These are phyloP conservation scores for Rhyzopertha dominica DNA, from an alignment of 1,140 invertebrate species.

Conservation along the genomic window DNA sequence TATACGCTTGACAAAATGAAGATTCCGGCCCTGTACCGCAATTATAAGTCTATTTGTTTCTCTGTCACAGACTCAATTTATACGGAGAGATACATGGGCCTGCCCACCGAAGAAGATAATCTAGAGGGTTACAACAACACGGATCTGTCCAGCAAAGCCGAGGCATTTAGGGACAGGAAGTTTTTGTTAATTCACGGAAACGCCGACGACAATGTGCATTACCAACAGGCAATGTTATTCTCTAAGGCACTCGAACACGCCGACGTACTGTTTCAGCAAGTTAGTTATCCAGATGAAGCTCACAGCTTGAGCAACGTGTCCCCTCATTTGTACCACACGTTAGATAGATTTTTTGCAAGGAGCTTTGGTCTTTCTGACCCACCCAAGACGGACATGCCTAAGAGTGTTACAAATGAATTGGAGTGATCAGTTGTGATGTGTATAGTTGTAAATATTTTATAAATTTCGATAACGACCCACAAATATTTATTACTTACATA, in stretches of 20 bases:
- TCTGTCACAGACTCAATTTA: constrained; percentile 82
- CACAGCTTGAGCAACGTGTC: constrained; percentile 72
- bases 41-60: constrained; percentile 4
- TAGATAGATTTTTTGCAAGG: constrained; percentile 56
- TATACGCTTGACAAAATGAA: no score
- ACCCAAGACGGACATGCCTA: neutral
- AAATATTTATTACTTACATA: no score
- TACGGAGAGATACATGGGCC: constrained; percentile 89
- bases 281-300: constrained; percentile 92
- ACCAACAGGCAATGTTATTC: constrained; percentile 85
- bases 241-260: constrained; percentile 70
- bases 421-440: no score
- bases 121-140: constrained; percentile 59
- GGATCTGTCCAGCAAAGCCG: constrained; percentile 60
- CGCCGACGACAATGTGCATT: constrained; percentile 90
- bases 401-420: no score
- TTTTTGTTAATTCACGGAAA: constrained; percentile 87
- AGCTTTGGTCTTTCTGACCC: constrained; percentile 19
- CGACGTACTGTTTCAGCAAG: constrained; percentile 79
- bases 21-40: no score
- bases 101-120: constrained; percentile 63
- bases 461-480: no score
- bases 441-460: no score
- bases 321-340: constrained; percentile 80
- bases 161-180: constrained; percentile 70